These are phyloP conservation scores for Tanaodytes sp. DNA, from an alignment of 2,888 invertebrate species.

Conservation along the genomic window DNA sequence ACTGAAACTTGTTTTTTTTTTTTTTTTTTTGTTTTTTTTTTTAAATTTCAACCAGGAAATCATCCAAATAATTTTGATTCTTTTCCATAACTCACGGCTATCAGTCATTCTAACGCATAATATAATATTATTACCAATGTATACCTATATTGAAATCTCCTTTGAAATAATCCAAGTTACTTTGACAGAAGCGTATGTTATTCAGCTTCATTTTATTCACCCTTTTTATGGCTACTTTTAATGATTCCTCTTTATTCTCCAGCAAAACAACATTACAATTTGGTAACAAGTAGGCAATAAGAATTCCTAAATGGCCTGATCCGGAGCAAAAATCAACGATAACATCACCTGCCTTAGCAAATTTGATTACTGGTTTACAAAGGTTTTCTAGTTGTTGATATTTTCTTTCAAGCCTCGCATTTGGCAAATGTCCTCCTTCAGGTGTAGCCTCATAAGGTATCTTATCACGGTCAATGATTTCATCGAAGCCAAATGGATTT, in stretches of 20 bases:
- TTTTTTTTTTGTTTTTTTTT: too few relatives aligned
- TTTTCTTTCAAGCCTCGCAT: slow-evolving; percentile 82
- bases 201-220: slow-evolving; percentile 79
- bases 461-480: slow-evolving; percentile 79
- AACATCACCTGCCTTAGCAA: slow-evolving; percentile 79
- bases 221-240: slow-evolving; percentile 82
- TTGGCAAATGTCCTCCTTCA: slow-evolving; percentile 84
- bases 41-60: too few relatives aligned
- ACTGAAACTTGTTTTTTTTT: too few relatives aligned
- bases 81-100: too few relatives aligned
- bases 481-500: slow-evolving; percentile 71
- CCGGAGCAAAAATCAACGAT: slow-evolving; percentile 97
- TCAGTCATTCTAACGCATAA: too few relatives aligned
- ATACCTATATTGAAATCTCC: slow-evolving; percentile 84
- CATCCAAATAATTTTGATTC: too few relatives aligned
- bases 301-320: slow-evolving; percentile 92
- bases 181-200: slow-evolving; percentile 87
- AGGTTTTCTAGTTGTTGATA: slow-evolving; percentile 90
- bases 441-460: slow-evolving; percentile 86
- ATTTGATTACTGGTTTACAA: slow-evolving; percentile 81
- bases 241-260: slow-evolving; percentile 93
- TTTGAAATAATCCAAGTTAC: slow-evolving; percentile 91
- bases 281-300: slow-evolving; percentile 86
- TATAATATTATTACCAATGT: too few relatives aligned
- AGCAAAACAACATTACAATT: slow-evolving; percentile 85